These are phyloP conservation scores for Selene dorsalis DNA, from an alignment of 2,797 vertebrate genomes.

Conservation along the genomic window DNA sequence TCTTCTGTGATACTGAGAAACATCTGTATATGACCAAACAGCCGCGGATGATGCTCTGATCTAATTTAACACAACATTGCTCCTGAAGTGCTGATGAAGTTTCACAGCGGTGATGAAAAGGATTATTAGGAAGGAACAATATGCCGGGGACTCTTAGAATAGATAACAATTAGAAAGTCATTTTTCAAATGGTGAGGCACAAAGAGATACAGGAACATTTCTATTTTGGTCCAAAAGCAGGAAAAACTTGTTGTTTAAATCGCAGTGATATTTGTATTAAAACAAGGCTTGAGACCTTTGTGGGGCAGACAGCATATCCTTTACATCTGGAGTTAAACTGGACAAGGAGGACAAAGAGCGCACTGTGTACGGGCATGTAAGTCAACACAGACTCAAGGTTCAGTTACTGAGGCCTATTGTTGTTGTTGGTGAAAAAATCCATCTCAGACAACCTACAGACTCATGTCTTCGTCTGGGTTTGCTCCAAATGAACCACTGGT, in stretches of 20 bases:
- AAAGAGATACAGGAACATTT: slow-evolving; percentile 2
- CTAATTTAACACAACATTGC: slow-evolving; percentile 27
- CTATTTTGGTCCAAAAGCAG: neutral
- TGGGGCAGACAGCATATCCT: no score
- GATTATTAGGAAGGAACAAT: neutral
- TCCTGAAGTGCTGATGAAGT: slow-evolving; percentile 20
- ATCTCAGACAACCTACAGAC: no score
- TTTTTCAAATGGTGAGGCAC: neutral
- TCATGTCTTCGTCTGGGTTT: no score
- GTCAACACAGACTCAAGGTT: no score
- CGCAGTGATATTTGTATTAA: no score
- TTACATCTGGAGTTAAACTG: no score
- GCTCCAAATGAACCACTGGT: neutral
- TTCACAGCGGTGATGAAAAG: slow-evolving; percentile 4
- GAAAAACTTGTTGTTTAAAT: no score
- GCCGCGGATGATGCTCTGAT: neutral
- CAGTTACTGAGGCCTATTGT: no score
- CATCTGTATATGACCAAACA: slow-evolving; percentile 22
- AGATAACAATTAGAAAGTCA: neutral
- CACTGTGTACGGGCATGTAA: no score
- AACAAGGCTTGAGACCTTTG: no score
- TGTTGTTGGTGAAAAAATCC: no score
- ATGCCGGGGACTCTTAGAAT: neutral
- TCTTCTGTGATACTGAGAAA: neutral
- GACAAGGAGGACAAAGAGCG: no score